Percentiles rank a stretch among this genome's conserved stretches.
phyloP scores from a whole-genome alignment of 2,888 invertebrate species.

The Lasioglossum villosulum region DNA sequence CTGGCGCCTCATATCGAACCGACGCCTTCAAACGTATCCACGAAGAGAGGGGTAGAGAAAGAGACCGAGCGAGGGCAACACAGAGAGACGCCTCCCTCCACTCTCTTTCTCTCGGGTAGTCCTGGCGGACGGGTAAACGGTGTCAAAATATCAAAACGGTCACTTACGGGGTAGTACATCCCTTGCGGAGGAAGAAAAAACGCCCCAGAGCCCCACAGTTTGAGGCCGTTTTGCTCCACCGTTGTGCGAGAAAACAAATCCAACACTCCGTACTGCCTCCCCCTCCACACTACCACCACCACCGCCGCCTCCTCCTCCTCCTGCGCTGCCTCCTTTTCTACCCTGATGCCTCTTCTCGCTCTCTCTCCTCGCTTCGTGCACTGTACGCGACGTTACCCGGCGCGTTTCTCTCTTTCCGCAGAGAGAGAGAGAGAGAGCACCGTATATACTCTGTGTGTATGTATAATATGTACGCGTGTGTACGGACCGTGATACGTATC shows the following conservation, averaged over 20 bases:
- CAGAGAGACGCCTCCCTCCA: constrained; percentile 39
- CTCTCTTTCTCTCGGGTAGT: constrained; percentile 18
- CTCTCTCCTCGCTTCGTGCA: constrained; percentile 58
- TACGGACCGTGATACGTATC: background rate
- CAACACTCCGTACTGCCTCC: constrained; percentile 71
- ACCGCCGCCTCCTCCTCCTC: constrained; percentile 38
- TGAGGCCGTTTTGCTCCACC: constrained; percentile 90
- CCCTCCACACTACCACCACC: constrained; percentile 60
- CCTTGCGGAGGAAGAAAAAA: constrained; percentile 98
- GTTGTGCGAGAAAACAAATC: constrained; percentile 80
- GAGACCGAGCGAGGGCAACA: constrained; percentile 46
- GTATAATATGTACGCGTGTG: constrained; percentile 13
- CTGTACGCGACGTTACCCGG: constrained; percentile 56
- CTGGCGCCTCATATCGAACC: constrained; percentile 70
- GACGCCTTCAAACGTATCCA: constrained; percentile 65
- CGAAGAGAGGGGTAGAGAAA: background rate
- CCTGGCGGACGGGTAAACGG: background rate
- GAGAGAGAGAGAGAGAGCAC: constrained; percentile 31
- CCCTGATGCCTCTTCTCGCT: constrained; percentile 60
- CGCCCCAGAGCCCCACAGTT: constrained; percentile 98
- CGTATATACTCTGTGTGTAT: constrained; percentile 25
- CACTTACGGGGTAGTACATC: constrained; percentile 98
- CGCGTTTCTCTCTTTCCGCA: constrained; percentile 43
- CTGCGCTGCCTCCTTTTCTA: constrained; percentile 32
- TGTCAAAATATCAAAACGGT: constrained; percentile 33